Conservation (phyloP, 1,140 invertebrate genomes). For the Drosophila pruinosa region DNA sequence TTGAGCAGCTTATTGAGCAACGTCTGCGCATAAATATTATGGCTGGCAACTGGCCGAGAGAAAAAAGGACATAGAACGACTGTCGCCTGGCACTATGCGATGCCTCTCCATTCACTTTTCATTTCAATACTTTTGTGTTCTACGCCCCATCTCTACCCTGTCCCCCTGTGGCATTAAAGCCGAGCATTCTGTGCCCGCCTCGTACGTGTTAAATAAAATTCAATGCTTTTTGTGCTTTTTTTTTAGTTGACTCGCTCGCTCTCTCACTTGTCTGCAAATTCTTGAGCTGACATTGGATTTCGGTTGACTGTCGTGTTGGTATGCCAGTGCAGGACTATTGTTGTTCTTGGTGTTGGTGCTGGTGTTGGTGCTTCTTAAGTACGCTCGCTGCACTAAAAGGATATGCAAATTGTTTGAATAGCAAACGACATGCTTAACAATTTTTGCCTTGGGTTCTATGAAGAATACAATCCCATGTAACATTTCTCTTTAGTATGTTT, state of each 20-base stretch:
- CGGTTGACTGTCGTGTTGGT: constrained; percentile 62
- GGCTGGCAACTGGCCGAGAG: constrained; percentile 53
- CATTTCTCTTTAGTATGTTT: constrained; percentile 40
- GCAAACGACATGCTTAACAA: constrained; percentile 76
- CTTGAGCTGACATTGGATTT: constrained; percentile 76
- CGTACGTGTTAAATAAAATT: constrained; percentile 68
- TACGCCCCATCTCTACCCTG: background rate
- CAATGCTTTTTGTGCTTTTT: constrained; percentile 8
- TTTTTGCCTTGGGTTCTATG: constrained; percentile 44
- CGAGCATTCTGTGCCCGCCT: constrained; percentile 32
- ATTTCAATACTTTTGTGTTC: constrained; percentile 46
- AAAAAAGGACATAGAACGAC: constrained; percentile 10
- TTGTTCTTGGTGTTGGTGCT: constrained; percentile 21
- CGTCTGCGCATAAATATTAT: constrained; percentile 80
- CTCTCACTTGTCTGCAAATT: constrained; percentile 37
- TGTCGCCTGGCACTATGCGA: background rate
- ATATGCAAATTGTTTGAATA: constrained; percentile 82
- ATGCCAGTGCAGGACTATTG: constrained; percentile 40
- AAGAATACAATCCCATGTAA: constrained; percentile 46
- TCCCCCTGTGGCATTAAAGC: constrained; percentile 15
- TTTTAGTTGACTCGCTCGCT: background rate
- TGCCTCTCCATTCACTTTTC: constrained; percentile 57
- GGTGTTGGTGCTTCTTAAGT: constrained; percentile 60
- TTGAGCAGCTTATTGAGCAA: constrained; percentile 82
- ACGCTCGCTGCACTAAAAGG: constrained; percentile 74